Conservation (phyloP, 2,888 invertebrate species). For the Pheosia tremula region DNA sequence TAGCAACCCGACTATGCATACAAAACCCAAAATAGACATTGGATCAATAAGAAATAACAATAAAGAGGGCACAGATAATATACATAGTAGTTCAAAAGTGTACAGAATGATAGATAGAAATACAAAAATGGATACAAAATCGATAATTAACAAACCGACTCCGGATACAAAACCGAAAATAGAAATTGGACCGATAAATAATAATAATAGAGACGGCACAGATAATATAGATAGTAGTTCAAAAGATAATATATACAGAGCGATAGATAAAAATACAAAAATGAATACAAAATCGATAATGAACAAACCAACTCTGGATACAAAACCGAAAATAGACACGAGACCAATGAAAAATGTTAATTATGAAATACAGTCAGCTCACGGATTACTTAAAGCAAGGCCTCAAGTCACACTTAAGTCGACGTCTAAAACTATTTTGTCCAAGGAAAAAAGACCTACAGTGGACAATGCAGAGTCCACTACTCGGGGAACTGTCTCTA, state of each 20-base stretch:
- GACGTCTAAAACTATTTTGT: slow-evolving; percentile 12
- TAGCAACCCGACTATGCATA: no score
- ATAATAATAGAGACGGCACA: no score
- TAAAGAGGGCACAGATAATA: background rate
- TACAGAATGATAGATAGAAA: no score
- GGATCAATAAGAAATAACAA: no score
- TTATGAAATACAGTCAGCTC: slow-evolving; percentile 65
- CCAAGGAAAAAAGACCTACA: slow-evolving; percentile 65
- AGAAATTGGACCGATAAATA: no score
- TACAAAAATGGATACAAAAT: background rate
- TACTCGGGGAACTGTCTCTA: slow-evolving; percentile 81
- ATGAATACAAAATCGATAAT: background rate
- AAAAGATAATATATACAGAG: background rate
- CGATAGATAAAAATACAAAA: slow-evolving; percentile 21
- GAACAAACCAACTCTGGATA: background rate
- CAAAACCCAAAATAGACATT: no score
- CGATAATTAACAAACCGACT: no score
- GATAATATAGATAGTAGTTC: background rate
- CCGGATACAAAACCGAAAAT: no score
- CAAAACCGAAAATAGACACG: slow-evolving; percentile 10
- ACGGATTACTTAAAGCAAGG: slow-evolving; percentile 12
- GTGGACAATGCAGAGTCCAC: slow-evolving; percentile 86
- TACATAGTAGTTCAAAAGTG: background rate
- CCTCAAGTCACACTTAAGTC: slow-evolving; percentile 30
- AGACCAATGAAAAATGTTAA: slow-evolving; percentile 60